Evolutionary conservation across 2,797 vertebrate genomes (phyloP).

Genomic region (Tympanoctomys barrerae): DNA sequence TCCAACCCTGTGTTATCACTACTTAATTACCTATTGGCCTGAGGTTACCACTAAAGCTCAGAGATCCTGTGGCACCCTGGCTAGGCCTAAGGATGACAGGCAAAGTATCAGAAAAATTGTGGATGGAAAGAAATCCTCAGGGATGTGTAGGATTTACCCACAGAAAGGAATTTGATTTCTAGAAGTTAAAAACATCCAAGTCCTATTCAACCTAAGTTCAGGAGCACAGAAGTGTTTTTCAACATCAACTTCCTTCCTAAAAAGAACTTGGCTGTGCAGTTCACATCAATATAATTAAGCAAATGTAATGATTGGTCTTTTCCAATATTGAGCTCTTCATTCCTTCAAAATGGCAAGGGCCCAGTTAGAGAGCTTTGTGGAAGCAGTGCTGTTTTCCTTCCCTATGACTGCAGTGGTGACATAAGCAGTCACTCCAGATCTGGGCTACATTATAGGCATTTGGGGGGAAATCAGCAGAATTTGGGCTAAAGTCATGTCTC

Average conservation of each 20-base stretch:
- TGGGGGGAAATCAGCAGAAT: not conserved
- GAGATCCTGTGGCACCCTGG: not conserved
- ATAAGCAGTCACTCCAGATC: not conserved
- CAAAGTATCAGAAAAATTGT: constrained; percentile 34
- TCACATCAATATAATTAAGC: constrained; percentile 52
- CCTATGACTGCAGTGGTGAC: not conserved
- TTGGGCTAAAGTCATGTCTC: not conserved
- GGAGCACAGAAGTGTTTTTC: constrained; percentile 52
- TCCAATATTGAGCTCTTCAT: constrained; percentile 54
- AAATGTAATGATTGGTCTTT: constrained; percentile 56
- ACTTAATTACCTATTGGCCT: not conserved
- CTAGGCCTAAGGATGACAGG: constrained; percentile 25
- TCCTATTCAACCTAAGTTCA: constrained; percentile 10
- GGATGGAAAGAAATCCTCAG: constrained; percentile 27
- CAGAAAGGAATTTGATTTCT: constrained; percentile 49
- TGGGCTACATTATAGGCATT: not conserved
- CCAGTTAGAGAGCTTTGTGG: constrained; percentile 34
- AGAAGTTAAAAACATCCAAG: constrained; percentile 37
- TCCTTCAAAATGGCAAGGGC: constrained; percentile 42
- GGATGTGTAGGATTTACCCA: not conserved
- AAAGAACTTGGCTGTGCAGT: constrained; percentile 53
- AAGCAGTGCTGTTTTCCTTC: constrained; percentile 1
- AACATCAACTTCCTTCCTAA: constrained; percentile 27
- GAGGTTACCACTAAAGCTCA: not conserved
- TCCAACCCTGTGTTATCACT: not conserved